Evolutionary conservation across 23 tunicate genomes (phyloP).

Genomic region (Aplidium turbinatum): DNA sequence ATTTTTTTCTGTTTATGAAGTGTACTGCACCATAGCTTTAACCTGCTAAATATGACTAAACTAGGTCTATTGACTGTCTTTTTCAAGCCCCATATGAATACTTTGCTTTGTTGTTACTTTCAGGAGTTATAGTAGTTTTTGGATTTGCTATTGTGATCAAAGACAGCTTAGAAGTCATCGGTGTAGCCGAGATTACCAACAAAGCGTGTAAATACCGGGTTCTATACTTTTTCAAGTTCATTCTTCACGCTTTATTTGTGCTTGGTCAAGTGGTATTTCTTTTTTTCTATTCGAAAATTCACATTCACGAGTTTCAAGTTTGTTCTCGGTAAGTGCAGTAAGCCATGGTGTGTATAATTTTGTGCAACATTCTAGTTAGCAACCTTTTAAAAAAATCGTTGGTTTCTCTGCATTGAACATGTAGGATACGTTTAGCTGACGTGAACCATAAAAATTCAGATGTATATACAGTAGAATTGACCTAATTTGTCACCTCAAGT

Average conservation of each 20-base stretch:
- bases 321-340: conserved; percentile 39
- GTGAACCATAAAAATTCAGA: too few relatives aligned
- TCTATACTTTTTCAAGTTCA: conserved; percentile 10
- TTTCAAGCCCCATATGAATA: too few relatives aligned
- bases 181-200: conserved; percentile 11
- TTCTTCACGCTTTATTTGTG: conserved; percentile 20
- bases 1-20: neutral
- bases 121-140: conserved; percentile 52
- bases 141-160: conserved; percentile 62
- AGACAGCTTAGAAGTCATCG: conserved; percentile 40
- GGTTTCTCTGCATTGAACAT: too few relatives aligned
- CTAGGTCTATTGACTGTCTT: too few relatives aligned
- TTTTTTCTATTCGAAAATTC: conserved; percentile 48
- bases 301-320: conserved; percentile 24
- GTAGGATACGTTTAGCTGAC: too few relatives aligned
- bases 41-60: too few relatives aligned
- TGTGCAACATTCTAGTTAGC: too few relatives aligned
- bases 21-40: neutral
- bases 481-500: too few relatives aligned
- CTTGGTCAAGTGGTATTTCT: conserved; percentile 40
- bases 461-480: too few relatives aligned
- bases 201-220: conserved; percentile 15
- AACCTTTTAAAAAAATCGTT: too few relatives aligned
- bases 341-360: too few relatives aligned
- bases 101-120: neutral